These are phyloP conservation scores for Cyrtonyx montezumae DNA, from an alignment of 2,113 vertebrate genomes.

Conservation along the genomic window DNA sequence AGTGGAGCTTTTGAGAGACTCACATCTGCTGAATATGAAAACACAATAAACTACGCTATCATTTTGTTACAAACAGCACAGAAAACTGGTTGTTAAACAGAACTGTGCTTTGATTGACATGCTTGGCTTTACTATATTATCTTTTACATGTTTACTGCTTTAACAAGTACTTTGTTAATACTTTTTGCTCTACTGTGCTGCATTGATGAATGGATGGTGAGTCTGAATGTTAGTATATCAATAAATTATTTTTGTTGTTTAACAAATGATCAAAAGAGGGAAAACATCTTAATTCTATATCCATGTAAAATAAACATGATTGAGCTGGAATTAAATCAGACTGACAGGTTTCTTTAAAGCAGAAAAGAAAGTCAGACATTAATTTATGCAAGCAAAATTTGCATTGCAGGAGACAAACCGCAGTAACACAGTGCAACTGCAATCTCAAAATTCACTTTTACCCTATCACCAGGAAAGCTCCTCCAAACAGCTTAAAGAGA, in stretches of 20 bases:
- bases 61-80: background rate
- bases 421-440: no score
- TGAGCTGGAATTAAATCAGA: background rate
- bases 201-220: background rate
- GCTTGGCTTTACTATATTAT: background rate
- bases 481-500: background rate
- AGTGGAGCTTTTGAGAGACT: background rate
- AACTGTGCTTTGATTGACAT: background rate
- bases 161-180: constrained; percentile 17
- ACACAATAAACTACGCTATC: background rate
- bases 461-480: background rate
- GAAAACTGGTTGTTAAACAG: constrained; percentile 11
- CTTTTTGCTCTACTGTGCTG: background rate
- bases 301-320: background rate
- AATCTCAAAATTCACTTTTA: background rate
- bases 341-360: background rate
- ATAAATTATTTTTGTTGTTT: background rate
- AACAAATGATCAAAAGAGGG: constrained; percentile 4
- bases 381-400: background rate
- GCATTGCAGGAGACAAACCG: no score
- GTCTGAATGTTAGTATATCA: background rate
- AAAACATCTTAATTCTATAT: background rate
- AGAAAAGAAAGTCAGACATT: background rate
- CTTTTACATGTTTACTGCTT: constrained; percentile 31
- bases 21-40: background rate